Evolutionary conservation across 2,888 invertebrate species (phyloP).

Genomic region (Aethes cnicana): DNA sequence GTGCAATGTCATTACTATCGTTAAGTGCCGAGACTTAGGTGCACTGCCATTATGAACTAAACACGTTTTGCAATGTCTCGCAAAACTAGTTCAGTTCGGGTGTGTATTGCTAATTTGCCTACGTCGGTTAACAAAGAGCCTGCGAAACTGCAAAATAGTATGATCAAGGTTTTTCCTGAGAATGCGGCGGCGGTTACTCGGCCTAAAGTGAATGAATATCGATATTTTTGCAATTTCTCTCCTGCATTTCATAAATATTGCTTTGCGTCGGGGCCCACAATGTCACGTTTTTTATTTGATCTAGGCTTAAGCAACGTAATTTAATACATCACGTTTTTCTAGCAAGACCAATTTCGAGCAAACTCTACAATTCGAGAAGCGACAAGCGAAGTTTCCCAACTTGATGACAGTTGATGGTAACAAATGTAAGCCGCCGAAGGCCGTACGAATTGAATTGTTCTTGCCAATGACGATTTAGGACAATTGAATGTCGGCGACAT

Average conservation of each 20-base stretch:
- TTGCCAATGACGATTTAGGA: constrained; percentile 56
- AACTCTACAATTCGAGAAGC: constrained; percentile 13
- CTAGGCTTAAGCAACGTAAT: not conserved
- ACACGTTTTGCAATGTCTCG: constrained; percentile 47
- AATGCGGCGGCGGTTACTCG: constrained; percentile 41
- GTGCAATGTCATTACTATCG: not conserved
- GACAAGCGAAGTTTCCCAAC: constrained; percentile 20
- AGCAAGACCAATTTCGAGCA: constrained; percentile 8
- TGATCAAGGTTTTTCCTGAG: constrained; percentile 44
- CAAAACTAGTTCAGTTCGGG: constrained; percentile 60
- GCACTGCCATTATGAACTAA: constrained; percentile 37
- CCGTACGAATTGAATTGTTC: constrained; percentile 52
- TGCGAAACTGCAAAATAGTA: constrained; percentile 44
- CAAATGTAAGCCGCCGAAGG: constrained; percentile 45
- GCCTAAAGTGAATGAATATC: too few relatives aligned
- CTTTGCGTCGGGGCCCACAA: not conserved
- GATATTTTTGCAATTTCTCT: too few relatives aligned
- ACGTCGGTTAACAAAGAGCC: constrained; percentile 55
- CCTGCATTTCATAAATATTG: too few relatives aligned
- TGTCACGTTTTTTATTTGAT: not conserved
- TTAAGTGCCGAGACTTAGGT: constrained; percentile 2
- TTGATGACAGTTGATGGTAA: constrained; percentile 32
- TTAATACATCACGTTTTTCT: constrained; percentile 7
- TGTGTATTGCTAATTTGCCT: constrained; percentile 60
- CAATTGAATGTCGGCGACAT: constrained; percentile 66